Evolutionary conservation across 2,888 invertebrate species (phyloP).

Genomic region (Molorchus minor): DNA sequence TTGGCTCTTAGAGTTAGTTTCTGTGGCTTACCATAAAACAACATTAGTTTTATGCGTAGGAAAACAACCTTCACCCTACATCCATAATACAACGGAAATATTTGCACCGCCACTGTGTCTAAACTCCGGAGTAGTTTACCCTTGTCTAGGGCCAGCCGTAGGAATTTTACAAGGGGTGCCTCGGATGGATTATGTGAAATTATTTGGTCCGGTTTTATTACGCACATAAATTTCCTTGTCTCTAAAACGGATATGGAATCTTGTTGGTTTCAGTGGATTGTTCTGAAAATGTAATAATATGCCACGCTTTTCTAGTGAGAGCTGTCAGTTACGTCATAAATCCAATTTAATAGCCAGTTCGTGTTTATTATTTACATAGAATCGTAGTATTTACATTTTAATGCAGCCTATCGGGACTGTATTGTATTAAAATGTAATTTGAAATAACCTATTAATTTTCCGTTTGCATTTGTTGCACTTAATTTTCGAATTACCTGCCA

Average conservation of each 20-base stretch:
- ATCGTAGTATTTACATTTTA: no score
- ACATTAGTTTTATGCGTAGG: background rate
- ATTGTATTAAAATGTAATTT: no score
- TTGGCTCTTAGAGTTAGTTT: no score
- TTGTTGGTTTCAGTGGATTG: conserved; percentile 13
- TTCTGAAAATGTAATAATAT: no score
- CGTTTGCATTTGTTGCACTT: no score
- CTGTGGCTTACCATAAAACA: background rate
- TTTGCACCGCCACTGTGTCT: conserved; percentile 13
- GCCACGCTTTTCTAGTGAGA: no score
- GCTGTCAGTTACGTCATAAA: no score
- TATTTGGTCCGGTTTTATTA: conserved; percentile 43
- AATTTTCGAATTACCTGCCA: no score
- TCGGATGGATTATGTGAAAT: conserved; percentile 42
- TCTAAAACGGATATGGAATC: conserved; percentile 24
- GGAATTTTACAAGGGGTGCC: conserved; percentile 39
- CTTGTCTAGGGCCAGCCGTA: conserved; percentile 31
- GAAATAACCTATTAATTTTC: no score
- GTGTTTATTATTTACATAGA: no score
- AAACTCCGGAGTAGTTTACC: conserved; percentile 22
- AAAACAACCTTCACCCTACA: background rate
- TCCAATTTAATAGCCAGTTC: no score
- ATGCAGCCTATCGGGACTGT: no score
- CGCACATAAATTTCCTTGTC: conserved; percentile 36
- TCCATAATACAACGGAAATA: background rate